A percentile compares a stretch with the other conserved stretches of the same genome.
Evolutionary conservation across 2,888 invertebrate genomes (phyloP).

Genomic region (Phytoseiulus persimilis): DNA sequence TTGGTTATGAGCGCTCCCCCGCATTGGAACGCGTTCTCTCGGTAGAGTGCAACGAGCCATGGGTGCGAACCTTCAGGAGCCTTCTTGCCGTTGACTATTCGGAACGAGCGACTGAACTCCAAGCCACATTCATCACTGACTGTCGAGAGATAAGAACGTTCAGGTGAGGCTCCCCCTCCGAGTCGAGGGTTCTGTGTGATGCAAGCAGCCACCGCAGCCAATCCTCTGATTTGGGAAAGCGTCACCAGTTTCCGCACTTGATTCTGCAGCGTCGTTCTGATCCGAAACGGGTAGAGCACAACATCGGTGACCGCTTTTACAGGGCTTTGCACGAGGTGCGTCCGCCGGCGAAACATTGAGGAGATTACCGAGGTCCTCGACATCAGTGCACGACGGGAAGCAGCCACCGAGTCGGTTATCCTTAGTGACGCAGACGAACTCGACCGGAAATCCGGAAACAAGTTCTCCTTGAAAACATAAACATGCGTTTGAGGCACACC

Average conservation of each 20-base stretch:
- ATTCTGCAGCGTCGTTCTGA: not conserved
- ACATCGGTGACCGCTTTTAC: not conserved
- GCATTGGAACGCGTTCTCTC: conserved; percentile 50
- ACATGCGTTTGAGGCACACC: not conserved
- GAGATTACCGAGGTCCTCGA: conserved; percentile 7
- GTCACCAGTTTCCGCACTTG: not conserved
- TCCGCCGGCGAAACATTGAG: not conserved
- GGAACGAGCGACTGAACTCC: conserved; percentile 17
- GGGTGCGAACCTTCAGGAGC: conserved; percentile 16
- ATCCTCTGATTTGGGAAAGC: not conserved
- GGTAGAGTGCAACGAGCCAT: conserved; percentile 21
- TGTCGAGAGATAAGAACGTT: not conserved
- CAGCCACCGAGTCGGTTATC: conserved; percentile 11
- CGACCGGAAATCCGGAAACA: not conserved
- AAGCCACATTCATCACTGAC: not conserved
- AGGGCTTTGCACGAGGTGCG: not conserved
- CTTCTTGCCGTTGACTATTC: conserved; percentile 8
- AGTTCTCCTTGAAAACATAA: not conserved
- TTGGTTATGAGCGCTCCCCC: conserved; percentile 63
- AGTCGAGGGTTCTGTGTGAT: not conserved
- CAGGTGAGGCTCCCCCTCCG: not conserved
- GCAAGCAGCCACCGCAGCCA: not conserved
- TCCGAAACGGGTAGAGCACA: not conserved
- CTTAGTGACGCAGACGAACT: conserved; percentile 8
- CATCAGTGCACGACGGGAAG: conserved; percentile 17